Percentiles rank a stretch among this genome's conserved stretches.
Evolutionary conservation across 2,888 invertebrate genomes (phyloP).

Genomic region (Homarus gammarus): DNA sequence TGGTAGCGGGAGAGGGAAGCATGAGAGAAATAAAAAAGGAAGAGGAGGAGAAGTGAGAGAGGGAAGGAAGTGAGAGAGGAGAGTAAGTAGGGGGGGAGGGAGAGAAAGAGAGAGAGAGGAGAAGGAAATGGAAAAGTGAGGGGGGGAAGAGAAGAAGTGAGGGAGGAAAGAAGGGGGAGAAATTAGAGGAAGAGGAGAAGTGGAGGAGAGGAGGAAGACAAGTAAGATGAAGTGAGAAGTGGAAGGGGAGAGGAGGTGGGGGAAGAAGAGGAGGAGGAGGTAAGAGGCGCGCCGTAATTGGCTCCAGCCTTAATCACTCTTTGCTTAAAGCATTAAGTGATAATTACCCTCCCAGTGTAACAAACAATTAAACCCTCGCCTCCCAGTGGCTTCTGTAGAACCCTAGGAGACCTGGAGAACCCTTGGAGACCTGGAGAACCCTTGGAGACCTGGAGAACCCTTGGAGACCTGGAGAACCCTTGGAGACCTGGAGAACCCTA

Average conservation of each 20-base stretch:
- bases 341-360: background rate
- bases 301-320: background rate
- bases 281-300: background rate
- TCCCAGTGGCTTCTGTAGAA: background rate
- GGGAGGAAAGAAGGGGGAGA: background rate
- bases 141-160: background rate
- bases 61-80: background rate
- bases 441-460: too few species aligned
- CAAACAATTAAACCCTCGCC: constrained; percentile 1
- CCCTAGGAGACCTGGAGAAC: too few species aligned
- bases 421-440: too few species aligned
- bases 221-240: background rate
- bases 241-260: background rate
- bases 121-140: background rate
- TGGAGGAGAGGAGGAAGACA: background rate
- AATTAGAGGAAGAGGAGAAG: background rate
- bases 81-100: background rate
- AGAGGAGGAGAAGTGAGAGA: background rate
- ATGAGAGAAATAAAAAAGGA: too few species aligned
- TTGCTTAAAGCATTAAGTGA: background rate
- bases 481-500: too few species aligned
- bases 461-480: too few species aligned
- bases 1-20: too few species aligned
- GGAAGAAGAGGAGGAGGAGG: background rate
- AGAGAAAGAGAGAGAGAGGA: background rate